Percentiles rank a stretch among this genome's conserved stretches.
phyloP scores from a whole-genome alignment of 2,113 vertebrate species.

The pig (Sus scrofa) region T2T-Sscrofa CM000824.6:82988501-82989000 shows the following conservation, averaged over 20 bases:
- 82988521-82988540: slow-evolving; percentile 48
- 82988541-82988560: neutral
- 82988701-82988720: neutral
- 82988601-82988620: neutral
- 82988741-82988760: neutral
- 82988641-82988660: neutral
- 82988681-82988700: neutral
- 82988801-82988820: neutral
- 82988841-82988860: too few relatives aligned
- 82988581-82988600: too few relatives aligned
- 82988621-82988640: neutral
- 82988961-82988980: slow-evolving; percentile 23
- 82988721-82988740: neutral
- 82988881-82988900: neutral
- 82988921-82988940: slow-evolving; percentile 22
- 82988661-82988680: neutral
- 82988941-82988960: slow-evolving; percentile 38
- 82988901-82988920: slow-evolving; percentile 58
- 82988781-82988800: neutral
- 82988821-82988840: neutral
- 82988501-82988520: slow-evolving; percentile 36
- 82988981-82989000: slow-evolving; percentile 47
- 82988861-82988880: too few relatives aligned
- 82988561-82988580: neutral
- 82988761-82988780: neutral